Evolutionary conservation across 2,113 vertebrate genomes (phyloP), one percentile per base, ranked within the genome.

Genomic region (Oreotragus oreotragus): DNA sequence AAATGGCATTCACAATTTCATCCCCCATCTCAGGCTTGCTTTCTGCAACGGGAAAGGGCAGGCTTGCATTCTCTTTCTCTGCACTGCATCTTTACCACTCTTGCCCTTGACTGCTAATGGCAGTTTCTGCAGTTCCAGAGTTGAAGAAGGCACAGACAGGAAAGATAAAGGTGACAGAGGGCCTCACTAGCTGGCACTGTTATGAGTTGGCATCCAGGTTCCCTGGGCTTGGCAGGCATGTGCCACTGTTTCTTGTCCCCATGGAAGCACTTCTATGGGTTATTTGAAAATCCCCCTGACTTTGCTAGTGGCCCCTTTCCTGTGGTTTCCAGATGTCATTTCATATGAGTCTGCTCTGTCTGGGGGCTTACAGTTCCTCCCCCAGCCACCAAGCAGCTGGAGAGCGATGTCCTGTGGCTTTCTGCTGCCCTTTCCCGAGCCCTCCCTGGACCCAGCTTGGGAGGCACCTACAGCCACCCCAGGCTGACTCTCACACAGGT

Each of bases 341-440:
- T 43, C 57, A 43, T 23, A 36, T 16, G 36, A 55, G n/a, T 81
- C 70, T 36, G 25, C 49, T 39, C 36, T 73, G 43, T 21, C 62
- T 80, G 49, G 21, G 11, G 14, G 11, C 19, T 51, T 81, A 12
- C 14, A 12, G 30, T 30, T 51, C 77, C 36, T 58, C 23, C 8
- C 77, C 49, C 53, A 27, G 79, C 21, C 45, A 58, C 55, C 55
- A 23, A 91, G 19, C 13, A 13, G 28, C 51, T 51, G 62, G 43
- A 2, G 0, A 6, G 2, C 9, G 16, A 1, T 45, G n/a, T 43
- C n/a, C 47, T 33, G 57, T 21, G 33, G 21, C 28, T 47, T 53
- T 93, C n/a, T 36, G 7, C 45, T 33, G 8, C 7, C 45, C 51
- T 14, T 45, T 77, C 33, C 81, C 12, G 5, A 15, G 76, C 27